Base-by-base conservation (phyloP, 2,888 invertebrate genomes). In the Torymus texanus region DNA sequence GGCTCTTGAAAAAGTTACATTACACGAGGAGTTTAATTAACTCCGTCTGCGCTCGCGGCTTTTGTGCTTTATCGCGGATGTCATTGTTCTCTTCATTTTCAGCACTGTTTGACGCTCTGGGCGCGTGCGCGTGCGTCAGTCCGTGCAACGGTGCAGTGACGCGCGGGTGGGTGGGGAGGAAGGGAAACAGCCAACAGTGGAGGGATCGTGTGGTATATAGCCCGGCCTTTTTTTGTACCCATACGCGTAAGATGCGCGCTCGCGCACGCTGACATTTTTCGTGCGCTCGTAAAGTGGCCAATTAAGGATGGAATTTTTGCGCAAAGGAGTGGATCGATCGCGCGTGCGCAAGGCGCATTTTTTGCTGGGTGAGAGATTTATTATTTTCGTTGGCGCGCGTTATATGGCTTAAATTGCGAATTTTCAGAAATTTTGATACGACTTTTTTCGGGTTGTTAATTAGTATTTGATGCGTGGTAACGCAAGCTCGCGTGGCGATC, bases 1-100 rank as follows among this genome's bases (percentile, higher is more conserved):
- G 41, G 41, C 70, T 50, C 75, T 81, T 75, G 78, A 75, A 77
- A 81, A 81, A 78, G 74, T 81, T 71, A 78, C 50, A 78, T 77
- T 74, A 68, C 76, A 66, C 80, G 18, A 80, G 78, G 63, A 75
- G 72, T 78, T 81, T 78, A 81, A 81, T 81, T 81, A 81, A 75
- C 81, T 75, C 18, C 18, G 68, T 71, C 59, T 56, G 66, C 4
- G 13, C n/a, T 21, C 62, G 18, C 10, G 50, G 14, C 68, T 53
- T 61, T 71, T 70, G 53, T 62, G 50, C 41, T 73, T 76, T 71
- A 61, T 71, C 77, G 53, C 5, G 55, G 61, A 66, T 75, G 71
- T 71, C 59, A 70, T 74, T 77, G 77, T 80, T 77, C 77, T 80
- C 68, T 77, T 77, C 63, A 80, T 80, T 70, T 75, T 80, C 68